These are phyloP conservation scores for Pyrgus malvae DNA, from an alignment of 2,888 invertebrate species.

Conservation along the genomic window DNA sequence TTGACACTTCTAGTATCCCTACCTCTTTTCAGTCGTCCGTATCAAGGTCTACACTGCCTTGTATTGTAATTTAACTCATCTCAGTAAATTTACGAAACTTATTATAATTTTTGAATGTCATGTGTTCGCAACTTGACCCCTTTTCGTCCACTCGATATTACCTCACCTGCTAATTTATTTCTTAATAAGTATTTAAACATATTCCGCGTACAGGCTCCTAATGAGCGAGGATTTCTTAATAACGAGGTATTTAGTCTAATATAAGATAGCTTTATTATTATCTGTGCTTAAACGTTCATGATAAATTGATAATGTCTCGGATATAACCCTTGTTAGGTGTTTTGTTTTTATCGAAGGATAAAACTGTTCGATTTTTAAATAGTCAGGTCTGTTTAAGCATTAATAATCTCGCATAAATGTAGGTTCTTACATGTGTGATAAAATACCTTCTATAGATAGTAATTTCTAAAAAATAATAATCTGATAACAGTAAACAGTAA, in stretches of 20 bases:
- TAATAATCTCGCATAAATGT: no score
- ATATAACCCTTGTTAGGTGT: no score
- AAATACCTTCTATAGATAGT: no score
- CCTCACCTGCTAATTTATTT: conserved; percentile 25
- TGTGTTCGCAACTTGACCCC: conserved; percentile 37
- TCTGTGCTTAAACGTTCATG: no score
- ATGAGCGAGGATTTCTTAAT: conserved; percentile 17
- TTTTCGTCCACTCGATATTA: conserved; percentile 30
- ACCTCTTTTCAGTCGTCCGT: not conserved
- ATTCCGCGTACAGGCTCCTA: not conserved
- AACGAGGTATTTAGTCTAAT: conserved; percentile 8
- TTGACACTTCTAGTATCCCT: not conserved
- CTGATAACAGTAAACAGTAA: no score
- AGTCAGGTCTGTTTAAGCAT: no score
- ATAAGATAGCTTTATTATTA: no score
- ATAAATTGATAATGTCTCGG: no score
- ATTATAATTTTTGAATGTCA: conserved; percentile 44
- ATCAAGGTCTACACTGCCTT: conserved; percentile 12
- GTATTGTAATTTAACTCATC: conserved; percentile 36
- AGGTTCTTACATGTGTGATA: no score
- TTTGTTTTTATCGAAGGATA: no score
- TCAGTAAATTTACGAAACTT: conserved; percentile 40
- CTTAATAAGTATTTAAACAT: conserved; percentile 18
- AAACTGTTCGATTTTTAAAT: no score
- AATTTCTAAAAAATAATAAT: no score